These are phyloP conservation scores for Poecilia gillii DNA, from an alignment of 2,797 vertebrate species.

Conservation along the genomic window DNA sequence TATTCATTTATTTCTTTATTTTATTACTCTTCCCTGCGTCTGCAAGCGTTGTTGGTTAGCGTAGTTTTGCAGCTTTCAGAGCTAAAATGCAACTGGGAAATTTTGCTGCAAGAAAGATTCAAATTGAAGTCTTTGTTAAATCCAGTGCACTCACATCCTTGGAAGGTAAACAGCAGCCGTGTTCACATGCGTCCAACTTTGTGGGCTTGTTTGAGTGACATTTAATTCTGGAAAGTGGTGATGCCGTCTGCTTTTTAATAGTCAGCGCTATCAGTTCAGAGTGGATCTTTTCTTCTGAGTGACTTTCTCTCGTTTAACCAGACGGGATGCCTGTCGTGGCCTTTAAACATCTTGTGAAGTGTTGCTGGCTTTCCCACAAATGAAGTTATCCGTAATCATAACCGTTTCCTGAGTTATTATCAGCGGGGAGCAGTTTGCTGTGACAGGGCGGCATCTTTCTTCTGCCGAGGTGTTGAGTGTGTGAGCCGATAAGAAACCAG, in stretches of 20 bases:
- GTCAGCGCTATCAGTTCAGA: slow-evolving; percentile 53
- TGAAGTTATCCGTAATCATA: slow-evolving; percentile 5
- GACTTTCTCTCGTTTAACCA: slow-evolving; percentile 42
- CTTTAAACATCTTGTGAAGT: slow-evolving; percentile 28
- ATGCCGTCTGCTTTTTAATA: slow-evolving; percentile 58
- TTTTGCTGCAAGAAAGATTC: not conserved
- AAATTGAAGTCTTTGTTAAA: not conserved
- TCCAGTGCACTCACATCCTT: not conserved
- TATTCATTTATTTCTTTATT: not conserved
- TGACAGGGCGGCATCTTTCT: slow-evolving; percentile 24
- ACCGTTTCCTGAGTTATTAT: slow-evolving; percentile 13
- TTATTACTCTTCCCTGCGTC: not conserved
- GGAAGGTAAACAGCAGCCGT: not conserved
- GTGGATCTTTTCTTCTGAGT: slow-evolving; percentile 45
- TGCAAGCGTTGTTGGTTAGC: not conserved
- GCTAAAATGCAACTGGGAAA: not conserved
- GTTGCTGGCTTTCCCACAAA: slow-evolving; percentile 15
- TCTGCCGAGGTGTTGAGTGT: slow-evolving; percentile 37
- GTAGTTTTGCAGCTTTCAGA: not conserved
- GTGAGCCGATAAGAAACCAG: slow-evolving; percentile 22
- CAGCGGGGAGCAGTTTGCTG: slow-evolving; percentile 10
- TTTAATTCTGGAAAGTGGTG: slow-evolving; percentile 41
- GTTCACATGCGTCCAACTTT: not conserved
- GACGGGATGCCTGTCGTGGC: slow-evolving; percentile 28
- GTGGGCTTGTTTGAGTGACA: slow-evolving; percentile 29